Evolutionary conservation across 2,797 vertebrate genomes (phyloP).

Genomic region (Arremon brunneinucha): DNA sequence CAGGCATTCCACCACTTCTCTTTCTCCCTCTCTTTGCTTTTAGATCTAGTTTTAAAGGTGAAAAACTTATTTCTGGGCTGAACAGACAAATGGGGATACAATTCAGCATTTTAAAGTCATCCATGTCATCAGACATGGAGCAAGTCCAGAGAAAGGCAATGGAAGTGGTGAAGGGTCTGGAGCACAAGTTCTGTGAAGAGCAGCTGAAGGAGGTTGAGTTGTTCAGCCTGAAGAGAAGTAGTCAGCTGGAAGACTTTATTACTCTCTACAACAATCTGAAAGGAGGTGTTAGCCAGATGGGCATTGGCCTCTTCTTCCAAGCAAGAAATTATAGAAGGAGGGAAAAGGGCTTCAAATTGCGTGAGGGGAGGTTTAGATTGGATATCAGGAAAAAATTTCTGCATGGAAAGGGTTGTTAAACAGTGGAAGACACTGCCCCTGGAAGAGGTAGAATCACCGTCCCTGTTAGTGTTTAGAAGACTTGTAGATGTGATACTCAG

Average conservation of each 20-base stretch:
- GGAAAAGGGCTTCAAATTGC: background rate
- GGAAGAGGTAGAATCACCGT: background rate
- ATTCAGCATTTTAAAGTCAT: background rate
- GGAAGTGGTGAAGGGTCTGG: background rate
- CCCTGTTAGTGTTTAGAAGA: background rate
- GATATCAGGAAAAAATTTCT: background rate
- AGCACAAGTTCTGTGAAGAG: background rate
- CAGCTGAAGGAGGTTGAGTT: background rate
- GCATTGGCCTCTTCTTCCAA: background rate
- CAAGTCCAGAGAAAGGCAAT: background rate
- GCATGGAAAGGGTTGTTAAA: background rate
- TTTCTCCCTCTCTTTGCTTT: background rate
- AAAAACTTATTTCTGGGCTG: background rate
- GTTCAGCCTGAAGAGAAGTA: background rate
- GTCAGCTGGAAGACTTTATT: background rate
- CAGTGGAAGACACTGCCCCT: background rate
- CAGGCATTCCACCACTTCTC: background rate
- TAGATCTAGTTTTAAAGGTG: background rate
- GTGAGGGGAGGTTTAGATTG: background rate
- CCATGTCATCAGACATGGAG: background rate
- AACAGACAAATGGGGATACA: background rate
- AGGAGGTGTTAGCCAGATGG: background rate
- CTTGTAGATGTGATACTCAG: accelerated
- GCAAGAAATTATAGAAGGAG: background rate
- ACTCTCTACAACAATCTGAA: background rate